A percentile compares a stretch with the other conserved stretches of the same genome.
Conservation (phyloP, 2,113 vertebrate species). For the Turnix velox region DNA sequence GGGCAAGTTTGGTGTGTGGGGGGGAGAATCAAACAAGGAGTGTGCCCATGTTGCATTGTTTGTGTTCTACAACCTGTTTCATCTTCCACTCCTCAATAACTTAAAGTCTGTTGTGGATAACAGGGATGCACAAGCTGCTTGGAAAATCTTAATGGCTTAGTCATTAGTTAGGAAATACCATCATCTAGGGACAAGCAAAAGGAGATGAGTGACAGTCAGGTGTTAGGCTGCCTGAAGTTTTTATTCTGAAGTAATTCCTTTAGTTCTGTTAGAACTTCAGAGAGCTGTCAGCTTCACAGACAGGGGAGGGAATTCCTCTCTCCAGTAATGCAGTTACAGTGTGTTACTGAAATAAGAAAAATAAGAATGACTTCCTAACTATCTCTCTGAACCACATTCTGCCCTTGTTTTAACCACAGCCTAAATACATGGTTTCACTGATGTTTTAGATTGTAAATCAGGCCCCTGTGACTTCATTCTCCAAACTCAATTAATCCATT, state of each 20-base stretch:
- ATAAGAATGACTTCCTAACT: not conserved
- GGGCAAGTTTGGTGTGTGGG: not conserved
- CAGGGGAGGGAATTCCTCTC: not conserved
- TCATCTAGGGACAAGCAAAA: not conserved
- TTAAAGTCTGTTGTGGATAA: not conserved
- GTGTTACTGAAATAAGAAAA: not conserved
- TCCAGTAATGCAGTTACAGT: not conserved
- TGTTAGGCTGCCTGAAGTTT: not conserved
- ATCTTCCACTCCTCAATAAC: not conserved
- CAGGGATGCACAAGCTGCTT: not conserved
- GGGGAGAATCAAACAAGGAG: not conserved
- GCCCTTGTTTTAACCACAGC: not conserved
- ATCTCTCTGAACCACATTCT: not conserved
- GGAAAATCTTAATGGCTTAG: not conserved
- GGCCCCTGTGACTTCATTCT: not conserved
- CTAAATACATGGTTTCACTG: accelerated
- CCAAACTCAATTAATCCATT: not conserved
- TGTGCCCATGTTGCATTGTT: not conserved
- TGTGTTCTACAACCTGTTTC: not conserved
- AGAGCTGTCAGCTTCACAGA: not conserved
- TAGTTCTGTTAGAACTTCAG: not conserved
- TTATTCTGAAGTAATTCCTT: not conserved
- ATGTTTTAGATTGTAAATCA: not conserved
- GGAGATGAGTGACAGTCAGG: not conserved
- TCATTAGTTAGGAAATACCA: not conserved